A percentile compares a stretch with the other conserved stretches of the same genome.
phyloP scores from a whole-genome alignment of 2,888 invertebrate species.

The Leptopilina syphax region DNA sequence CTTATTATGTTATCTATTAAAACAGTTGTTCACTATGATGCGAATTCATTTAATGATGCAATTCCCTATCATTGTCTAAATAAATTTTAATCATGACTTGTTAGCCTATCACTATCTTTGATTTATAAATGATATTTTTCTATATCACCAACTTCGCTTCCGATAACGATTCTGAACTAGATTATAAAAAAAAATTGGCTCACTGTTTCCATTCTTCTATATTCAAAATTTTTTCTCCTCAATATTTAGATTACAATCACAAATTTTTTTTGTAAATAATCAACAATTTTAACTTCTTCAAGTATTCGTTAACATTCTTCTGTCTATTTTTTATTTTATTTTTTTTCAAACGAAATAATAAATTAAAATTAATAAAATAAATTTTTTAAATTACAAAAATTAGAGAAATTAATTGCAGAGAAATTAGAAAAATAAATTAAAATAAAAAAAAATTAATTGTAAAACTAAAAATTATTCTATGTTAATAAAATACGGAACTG shows the following conservation, averaged over 20 bases:
- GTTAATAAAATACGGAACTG: not conserved
- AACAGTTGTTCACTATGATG: not conserved
- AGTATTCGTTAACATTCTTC: too few relatives aligned
- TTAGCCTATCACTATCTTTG: not conserved
- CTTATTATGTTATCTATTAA: constrained; percentile 2
- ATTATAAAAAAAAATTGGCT: not conserved
- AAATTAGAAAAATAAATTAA: too few relatives aligned
- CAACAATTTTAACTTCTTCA: too few relatives aligned
- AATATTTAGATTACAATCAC: too few relatives aligned
- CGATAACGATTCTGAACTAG: constrained; percentile 4
- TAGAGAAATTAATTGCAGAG: too few relatives aligned
- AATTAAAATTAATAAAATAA: not conserved
- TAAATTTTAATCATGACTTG: not conserved
- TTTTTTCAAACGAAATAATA: too few relatives aligned
- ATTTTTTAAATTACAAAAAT: not conserved
- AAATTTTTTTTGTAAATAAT: not conserved
- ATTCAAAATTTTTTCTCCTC: too few relatives aligned
- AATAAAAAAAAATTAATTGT: too few relatives aligned
- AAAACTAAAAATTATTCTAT: not conserved
- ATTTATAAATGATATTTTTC: not conserved
- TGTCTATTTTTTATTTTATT: too few relatives aligned
- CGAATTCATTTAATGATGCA: not conserved
- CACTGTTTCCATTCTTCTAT: not conserved
- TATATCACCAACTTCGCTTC: not conserved
- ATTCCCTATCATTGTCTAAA: not conserved